These are phyloP conservation scores for Drosophila ironensis DNA, from an alignment of 1,140 invertebrate genomes.

Conservation along the genomic window DNA sequence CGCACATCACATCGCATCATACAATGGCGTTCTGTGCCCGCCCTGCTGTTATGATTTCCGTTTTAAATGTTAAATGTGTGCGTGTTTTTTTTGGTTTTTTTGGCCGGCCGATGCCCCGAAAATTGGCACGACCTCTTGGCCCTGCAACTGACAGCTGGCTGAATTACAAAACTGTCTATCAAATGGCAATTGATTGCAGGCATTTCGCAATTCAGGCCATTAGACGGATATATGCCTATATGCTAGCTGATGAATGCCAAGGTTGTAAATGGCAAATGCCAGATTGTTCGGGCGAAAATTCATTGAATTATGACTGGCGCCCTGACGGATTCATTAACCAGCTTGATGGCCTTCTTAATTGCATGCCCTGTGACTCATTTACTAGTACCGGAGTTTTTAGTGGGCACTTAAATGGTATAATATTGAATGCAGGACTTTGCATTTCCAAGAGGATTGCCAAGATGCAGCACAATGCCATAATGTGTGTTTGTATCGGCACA, in stretches of 20 bases:
- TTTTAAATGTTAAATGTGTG: neutral
- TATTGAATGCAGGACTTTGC: no score
- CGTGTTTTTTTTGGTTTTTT: neutral
- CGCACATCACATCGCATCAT: no score
- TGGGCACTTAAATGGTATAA: no score
- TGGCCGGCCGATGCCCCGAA: neutral
- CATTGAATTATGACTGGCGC: neutral
- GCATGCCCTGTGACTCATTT: no score
- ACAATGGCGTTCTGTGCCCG: neutral
- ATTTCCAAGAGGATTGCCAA: no score
- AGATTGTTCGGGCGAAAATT: neutral
- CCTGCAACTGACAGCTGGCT: constrained; percentile 17
- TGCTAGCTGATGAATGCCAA: neutral
- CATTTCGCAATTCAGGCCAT: neutral
- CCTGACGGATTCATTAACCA: neutral
- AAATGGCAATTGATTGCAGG: neutral
- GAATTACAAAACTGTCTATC: constrained; percentile 8
- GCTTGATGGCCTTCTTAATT: neutral
- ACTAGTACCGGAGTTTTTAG: no score
- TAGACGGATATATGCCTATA: neutral
- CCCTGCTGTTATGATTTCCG: constrained; percentile 23
- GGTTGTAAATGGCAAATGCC: neutral
- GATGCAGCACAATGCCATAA: no score
- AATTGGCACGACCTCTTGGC: neutral
- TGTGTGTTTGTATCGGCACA: no score